phyloP scores from a whole-genome alignment of 2,888 invertebrate species.

The Meta bourneti region DNA sequence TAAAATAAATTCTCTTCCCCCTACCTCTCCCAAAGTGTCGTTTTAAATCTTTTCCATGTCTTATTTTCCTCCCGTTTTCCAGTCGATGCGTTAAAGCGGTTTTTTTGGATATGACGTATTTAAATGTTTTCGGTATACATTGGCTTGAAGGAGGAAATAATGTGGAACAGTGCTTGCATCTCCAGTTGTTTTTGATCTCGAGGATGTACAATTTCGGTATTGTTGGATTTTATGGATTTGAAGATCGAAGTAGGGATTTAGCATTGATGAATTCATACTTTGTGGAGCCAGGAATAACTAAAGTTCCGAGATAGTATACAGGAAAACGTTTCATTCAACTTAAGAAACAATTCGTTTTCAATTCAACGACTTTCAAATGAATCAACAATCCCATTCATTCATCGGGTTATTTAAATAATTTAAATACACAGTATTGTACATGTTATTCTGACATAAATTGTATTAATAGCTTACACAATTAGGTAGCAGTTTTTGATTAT shows the following conservation, averaged over 20 bases:
- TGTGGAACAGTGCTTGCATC: background rate
- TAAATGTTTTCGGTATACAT: background rate
- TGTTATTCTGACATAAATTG: too few relatives aligned
- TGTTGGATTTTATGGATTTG: background rate
- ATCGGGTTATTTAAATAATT: too few relatives aligned
- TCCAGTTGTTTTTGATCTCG: background rate
- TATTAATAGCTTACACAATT: too few relatives aligned
- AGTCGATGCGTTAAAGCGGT: background rate
- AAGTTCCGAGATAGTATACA: too few relatives aligned
- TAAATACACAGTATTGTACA: too few relatives aligned
- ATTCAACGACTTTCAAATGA: too few relatives aligned
- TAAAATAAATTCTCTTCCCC: constrained; percentile 28
- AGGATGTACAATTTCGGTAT: background rate
- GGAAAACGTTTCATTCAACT: too few relatives aligned
- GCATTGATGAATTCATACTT: background rate
- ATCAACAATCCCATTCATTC: too few relatives aligned
- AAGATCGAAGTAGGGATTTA: background rate
- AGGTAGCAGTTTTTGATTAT: too few relatives aligned
- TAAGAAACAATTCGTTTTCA: too few relatives aligned
- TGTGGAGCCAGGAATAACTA: background rate
- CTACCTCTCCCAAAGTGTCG: constrained; percentile 29
- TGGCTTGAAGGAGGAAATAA: background rate
- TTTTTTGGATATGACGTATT: background rate
- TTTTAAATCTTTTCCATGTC: constrained; percentile 41
- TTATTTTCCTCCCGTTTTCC: constrained; percentile 15